Evolutionary conservation across 2,888 invertebrate genomes (phyloP).

Genomic region (Macaria notata): DNA sequence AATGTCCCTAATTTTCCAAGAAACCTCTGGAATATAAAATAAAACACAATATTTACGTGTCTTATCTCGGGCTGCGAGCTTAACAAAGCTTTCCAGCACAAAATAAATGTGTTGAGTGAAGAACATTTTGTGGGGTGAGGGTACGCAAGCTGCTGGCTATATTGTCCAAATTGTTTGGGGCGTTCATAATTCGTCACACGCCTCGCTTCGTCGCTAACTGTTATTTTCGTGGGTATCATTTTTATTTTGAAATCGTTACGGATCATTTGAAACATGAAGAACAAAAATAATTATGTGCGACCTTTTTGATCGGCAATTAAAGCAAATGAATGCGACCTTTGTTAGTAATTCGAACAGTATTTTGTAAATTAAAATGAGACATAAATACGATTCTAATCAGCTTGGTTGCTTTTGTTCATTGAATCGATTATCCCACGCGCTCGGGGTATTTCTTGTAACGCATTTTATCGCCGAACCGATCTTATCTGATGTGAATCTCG

Average conservation of each 20-base stretch:
- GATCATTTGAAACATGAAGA: slow-evolving; percentile 27
- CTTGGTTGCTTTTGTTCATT: slow-evolving; percentile 59
- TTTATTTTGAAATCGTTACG: slow-evolving; percentile 34
- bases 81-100: slow-evolving; percentile 44
- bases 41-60: slow-evolving; percentile 35
- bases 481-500: slow-evolving; percentile 56
- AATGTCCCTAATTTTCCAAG: slow-evolving; percentile 16
- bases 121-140: slow-evolving; percentile 49
- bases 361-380: slow-evolving; percentile 47
- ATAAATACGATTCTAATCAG: slow-evolving; percentile 56
- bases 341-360: slow-evolving; percentile 29
- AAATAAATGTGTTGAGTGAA: slow-evolving; percentile 53
- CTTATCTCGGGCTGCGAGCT: slow-evolving; percentile 38
- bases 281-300: slow-evolving; percentile 4
- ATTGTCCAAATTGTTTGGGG: slow-evolving; percentile 67
- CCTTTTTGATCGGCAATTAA: slow-evolving; percentile 22
- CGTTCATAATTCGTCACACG: slow-evolving; percentile 66
- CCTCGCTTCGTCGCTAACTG: slow-evolving; percentile 55
- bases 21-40: slow-evolving; percentile 30
- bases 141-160: slow-evolving; percentile 51
- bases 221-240: slow-evolving; percentile 51
- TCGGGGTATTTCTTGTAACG: slow-evolving; percentile 53
- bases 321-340: slow-evolving; percentile 25
- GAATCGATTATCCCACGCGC: slow-evolving; percentile 67
- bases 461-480: slow-evolving; percentile 51